Percentiles rank a stretch among this genome's conserved stretches.
phyloP scores from a whole-genome alignment of 2,113 vertebrate genomes.

The Delphinus delphis region DNA sequence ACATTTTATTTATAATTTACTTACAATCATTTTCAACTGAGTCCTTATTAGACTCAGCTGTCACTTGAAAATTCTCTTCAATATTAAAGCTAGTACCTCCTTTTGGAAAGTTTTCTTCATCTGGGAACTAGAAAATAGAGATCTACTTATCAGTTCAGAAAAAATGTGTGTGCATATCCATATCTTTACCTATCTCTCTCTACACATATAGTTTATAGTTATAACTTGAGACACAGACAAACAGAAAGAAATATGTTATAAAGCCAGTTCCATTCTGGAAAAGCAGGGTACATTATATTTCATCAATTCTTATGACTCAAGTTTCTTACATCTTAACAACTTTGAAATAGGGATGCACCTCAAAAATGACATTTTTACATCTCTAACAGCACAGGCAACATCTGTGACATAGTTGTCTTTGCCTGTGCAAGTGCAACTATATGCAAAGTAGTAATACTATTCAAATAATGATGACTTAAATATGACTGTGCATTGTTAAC shows the following conservation, averaged over 20 bases:
- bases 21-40: conserved; percentile 6
- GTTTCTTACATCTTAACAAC: background rate
- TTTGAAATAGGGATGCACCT: background rate
- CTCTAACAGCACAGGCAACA: background rate
- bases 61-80: conserved; percentile 52
- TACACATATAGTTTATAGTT: background rate
- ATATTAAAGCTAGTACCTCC: background rate
- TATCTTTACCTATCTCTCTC: background rate
- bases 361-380: background rate
- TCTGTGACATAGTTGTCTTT: background rate
- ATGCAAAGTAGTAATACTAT: background rate
- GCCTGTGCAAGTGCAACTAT: background rate
- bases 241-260: background rate
- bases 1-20: conserved; percentile 63
- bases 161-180: background rate
- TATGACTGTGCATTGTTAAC: background rate
- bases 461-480: background rate
- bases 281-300: background rate
- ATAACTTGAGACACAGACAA: background rate
- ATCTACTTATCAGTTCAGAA: background rate
- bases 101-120: conserved; percentile 23
- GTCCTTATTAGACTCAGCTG: background rate
- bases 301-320: background rate
- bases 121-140: conserved; percentile 69
- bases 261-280: background rate